A percentile compares a stretch with the other conserved stretches of the same genome.
Conservation (phyloP, 2,888 invertebrate species). For the Phyto melanocephala region DNA sequence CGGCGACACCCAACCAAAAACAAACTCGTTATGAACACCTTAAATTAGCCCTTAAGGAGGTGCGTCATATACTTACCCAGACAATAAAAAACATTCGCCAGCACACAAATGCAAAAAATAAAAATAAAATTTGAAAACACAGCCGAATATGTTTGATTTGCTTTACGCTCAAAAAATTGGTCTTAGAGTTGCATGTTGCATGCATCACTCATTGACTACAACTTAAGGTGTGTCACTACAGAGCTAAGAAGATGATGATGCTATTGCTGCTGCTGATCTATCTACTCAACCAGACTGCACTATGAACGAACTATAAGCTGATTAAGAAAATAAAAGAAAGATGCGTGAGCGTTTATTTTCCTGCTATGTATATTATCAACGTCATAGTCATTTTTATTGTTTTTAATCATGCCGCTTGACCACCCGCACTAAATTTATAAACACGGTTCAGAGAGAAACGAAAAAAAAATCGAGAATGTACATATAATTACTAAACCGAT, state of each 20-base stretch:
- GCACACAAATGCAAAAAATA: neutral
- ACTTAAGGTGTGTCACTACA: conserved; percentile 60
- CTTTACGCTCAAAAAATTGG: conserved; percentile 62
- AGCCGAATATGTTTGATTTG: conserved; percentile 46
- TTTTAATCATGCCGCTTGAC: conserved; percentile 55
- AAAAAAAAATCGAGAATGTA: neutral
- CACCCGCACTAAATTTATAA: conserved; percentile 56
- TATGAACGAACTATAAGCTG: conserved; percentile 50
- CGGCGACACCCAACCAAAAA: conserved; percentile 75
- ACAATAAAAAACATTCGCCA: conserved; percentile 16
- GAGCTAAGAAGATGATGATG: conserved; percentile 39
- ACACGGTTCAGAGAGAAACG: neutral
- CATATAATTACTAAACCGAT: neutral
- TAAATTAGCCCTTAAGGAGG: conserved; percentile 65
- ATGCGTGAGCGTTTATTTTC: conserved; percentile 61
- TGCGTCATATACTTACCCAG: conserved; percentile 54
- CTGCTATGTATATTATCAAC: conserved; percentile 22
- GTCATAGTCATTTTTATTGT: conserved; percentile 3
- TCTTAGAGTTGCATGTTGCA: conserved; percentile 62
- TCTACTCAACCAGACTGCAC: conserved; percentile 10
- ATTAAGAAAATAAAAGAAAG: conserved; percentile 49
- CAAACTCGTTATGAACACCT: conserved; percentile 71
- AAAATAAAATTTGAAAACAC: neutral
- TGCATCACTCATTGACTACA: conserved; percentile 60
- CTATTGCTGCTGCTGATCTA: conserved; percentile 32